Evolutionary conservation across 2,113 vertebrate genomes (phyloP).

Genomic region (Rhegmatorhina hoffmannsi): DNA sequence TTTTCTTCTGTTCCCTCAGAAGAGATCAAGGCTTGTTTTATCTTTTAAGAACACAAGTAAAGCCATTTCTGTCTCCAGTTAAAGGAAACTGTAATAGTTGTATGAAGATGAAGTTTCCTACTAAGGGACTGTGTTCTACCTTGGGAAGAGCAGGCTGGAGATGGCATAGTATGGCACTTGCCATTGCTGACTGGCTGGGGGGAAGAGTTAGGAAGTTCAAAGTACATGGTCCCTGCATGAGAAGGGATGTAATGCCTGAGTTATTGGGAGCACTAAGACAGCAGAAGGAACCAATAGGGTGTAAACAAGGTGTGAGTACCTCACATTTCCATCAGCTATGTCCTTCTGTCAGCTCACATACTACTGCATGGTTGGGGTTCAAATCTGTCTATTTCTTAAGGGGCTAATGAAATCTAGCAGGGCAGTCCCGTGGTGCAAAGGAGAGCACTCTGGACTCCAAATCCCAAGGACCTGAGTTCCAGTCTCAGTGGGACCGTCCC

Average conservation of each 20-base stretch:
- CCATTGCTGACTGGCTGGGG: neutral
- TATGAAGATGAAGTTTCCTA: neutral
- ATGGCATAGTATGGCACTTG: neutral
- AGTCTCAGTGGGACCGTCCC: too few species aligned
- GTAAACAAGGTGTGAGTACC: neutral
- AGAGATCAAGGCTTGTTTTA: neutral
- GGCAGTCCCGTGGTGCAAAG: too few species aligned
- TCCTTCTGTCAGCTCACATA: neutral
- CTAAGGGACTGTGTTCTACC: neutral
- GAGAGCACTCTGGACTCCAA: too few species aligned
- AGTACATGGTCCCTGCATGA: fast-evolving
- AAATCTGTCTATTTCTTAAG: neutral
- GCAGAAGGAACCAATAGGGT: neutral
- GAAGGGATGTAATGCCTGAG: neutral
- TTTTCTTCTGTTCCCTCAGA: neutral
- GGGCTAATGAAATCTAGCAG: neutral
- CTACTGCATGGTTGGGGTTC: neutral
- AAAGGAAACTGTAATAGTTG: neutral
- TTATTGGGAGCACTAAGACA: neutral
- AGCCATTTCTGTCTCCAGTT: neutral
- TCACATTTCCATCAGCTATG: neutral
- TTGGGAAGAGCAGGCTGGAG: neutral
- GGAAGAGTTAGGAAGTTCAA: neutral
- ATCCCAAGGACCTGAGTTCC: too few species aligned
- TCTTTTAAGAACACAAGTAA: neutral